Conservation (phyloP, 1,140 invertebrate genomes). For the Branchinecta lindahli region DNA sequence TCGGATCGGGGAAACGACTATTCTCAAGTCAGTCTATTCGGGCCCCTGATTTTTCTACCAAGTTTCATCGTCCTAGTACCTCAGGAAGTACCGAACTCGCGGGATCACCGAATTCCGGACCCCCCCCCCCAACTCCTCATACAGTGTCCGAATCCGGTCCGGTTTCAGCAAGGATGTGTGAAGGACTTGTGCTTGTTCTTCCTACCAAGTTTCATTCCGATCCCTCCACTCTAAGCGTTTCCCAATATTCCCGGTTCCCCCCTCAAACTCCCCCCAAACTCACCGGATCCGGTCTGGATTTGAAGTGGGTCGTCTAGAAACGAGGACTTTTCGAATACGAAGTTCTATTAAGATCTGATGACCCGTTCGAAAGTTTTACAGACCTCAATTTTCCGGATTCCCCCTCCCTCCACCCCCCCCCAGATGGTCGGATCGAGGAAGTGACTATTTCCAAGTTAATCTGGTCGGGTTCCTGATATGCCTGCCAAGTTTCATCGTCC, state of each 20-base stretch:
- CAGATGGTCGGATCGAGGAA: constrained; percentile 7
- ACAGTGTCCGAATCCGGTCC: not conserved
- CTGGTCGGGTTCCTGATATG: not conserved
- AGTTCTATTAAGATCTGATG: constrained; percentile 6
- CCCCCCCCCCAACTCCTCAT: not conserved
- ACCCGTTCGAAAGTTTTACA: not conserved
- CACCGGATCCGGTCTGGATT: constrained; percentile 3
- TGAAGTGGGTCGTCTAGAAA: not conserved
- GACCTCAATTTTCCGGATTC: not conserved
- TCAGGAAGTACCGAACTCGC: too few species aligned
- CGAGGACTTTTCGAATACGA: not conserved
- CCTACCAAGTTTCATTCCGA: constrained; percentile 4
- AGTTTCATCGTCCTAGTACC: too few species aligned
- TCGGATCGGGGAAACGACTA: too few species aligned
- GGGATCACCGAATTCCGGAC: too few species aligned
- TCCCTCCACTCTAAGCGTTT: constrained; percentile 4
- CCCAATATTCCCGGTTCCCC: not conserved
- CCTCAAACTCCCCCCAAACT: not conserved
- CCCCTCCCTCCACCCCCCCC: not conserved
- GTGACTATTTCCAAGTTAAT: constrained; percentile 6
- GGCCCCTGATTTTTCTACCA: too few species aligned
- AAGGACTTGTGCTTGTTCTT: constrained; percentile 5
- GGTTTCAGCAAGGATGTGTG: not conserved
- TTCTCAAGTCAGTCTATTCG: too few species aligned
- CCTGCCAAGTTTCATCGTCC: constrained; percentile 7